Base-by-base conservation (phyloP, 35 echinoderm and acorn worm species). In the Eucidaris tribuloides region DNA sequence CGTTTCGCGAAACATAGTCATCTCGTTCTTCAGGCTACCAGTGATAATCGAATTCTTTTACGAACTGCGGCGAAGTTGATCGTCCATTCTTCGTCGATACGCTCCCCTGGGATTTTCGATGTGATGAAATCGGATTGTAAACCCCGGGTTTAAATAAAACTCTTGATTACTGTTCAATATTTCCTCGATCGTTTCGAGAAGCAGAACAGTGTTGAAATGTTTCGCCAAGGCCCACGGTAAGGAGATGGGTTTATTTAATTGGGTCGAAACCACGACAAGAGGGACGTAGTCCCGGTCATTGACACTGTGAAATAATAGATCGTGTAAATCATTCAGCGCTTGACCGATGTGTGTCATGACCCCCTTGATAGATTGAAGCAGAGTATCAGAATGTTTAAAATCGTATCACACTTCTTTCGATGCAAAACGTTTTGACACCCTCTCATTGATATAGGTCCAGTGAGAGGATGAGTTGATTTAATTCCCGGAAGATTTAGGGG, bases 81-180 rank as follows among this genome's bases (percentile, higher is more conserved):
- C 22, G n/a, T 62, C 0, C 1, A 0, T 9, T 15, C 35, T 29
- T 4, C 3, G 59, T 3, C 20, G 6, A 25, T 15, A 2, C 4
- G 25, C 59, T 25, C 59, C 59, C 4, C 25, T 32, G 14, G 59
- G 59, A 25, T 62, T 62, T 2, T 30, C 59, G 1, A 62, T 32
- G n/a, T 62, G 59, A 62, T 71, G 65, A 34, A 71, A 71, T 5
- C 65, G 5, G 65, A 71, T 40, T 5, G 65, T 71, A 19, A 71
- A 71, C 0, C 65, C 65, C 35, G 65, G 65, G 0, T 71, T 71
- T 1, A 71, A 20, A 5, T 39, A 0, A 40, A 62, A 62, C 28
- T 62, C 59, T 32, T 62, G 59, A 62, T 62, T 5, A 32, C 59
- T 62, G 35, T 62, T 62, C 4, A 62, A 32, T 7, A 62, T 32